These are phyloP conservation scores for Pelecanus crispus DNA, from an alignment of 2,113 vertebrate species.

Conservation along the genomic window DNA sequence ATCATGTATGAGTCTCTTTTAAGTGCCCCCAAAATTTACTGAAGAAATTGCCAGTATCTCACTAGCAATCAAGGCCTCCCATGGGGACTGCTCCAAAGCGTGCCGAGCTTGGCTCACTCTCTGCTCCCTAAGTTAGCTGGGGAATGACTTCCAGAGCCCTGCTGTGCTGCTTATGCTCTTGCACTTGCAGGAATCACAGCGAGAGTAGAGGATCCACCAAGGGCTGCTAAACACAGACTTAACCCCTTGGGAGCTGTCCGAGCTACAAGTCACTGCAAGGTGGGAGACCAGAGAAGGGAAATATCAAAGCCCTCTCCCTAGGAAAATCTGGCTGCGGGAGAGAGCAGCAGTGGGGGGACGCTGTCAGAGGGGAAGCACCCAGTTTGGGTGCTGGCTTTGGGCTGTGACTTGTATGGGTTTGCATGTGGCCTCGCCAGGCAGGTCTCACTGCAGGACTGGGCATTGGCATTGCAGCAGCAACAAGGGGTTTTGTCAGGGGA, in stretches of 20 bases:
- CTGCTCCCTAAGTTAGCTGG: not conserved
- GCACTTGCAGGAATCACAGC: not conserved
- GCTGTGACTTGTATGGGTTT: not conserved
- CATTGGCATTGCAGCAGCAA: not conserved
- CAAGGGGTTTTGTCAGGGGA: not conserved
- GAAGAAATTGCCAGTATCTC: not conserved
- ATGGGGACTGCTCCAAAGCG: not conserved
- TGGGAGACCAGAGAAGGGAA: not conserved
- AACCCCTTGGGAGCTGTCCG: not conserved
- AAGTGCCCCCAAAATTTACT: not conserved
- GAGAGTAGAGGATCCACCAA: not conserved
- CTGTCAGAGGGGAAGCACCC: not conserved
- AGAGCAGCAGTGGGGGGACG: not conserved
- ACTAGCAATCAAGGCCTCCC: not conserved
- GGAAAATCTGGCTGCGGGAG: not conserved
- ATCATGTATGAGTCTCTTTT: not conserved
- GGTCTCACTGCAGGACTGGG: too few species aligned
- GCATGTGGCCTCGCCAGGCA: not conserved
- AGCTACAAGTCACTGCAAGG: not conserved
- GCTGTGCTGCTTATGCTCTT: slow-evolving; percentile 25
- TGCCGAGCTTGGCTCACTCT: not conserved
- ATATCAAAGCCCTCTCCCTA: not conserved
- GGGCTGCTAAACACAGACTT: not conserved
- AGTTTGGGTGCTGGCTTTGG: rapidly evolving
- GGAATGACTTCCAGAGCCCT: slow-evolving; percentile 29